These are phyloP conservation scores for Polypedilum pembai DNA, from an alignment of 1,140 invertebrate genomes.

Conservation along the genomic window DNA sequence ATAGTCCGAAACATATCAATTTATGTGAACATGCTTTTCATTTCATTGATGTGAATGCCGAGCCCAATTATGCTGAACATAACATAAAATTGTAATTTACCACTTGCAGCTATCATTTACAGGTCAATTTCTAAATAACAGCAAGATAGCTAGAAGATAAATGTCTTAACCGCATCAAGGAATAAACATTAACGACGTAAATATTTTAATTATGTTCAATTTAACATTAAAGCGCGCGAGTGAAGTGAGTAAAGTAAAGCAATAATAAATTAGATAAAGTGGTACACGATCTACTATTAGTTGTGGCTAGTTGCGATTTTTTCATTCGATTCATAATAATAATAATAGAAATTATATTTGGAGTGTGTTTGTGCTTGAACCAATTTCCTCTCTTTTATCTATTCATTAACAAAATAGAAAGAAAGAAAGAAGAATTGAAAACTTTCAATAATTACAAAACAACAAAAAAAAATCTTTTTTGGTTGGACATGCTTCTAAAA, in stretches of 20 bases:
- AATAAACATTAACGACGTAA: background rate
- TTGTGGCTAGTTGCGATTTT: background rate
- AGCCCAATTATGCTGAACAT: background rate
- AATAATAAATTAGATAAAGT: slow-evolving; percentile 19
- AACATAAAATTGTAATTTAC: slow-evolving; percentile 16
- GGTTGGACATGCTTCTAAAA: background rate
- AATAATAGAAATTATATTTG: slow-evolving; percentile 14
- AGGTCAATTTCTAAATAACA: background rate
- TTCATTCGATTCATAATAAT: background rate
- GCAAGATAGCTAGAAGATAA: no score
- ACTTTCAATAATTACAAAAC: background rate
- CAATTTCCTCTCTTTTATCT: no score
- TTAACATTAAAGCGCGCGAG: background rate
- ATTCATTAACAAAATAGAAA: no score
- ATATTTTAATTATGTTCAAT: slow-evolving; percentile 20
- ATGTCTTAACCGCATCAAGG: background rate
- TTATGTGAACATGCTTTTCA: background rate
- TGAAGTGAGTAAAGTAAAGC: slow-evolving; percentile 16
- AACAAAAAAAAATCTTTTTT: background rate
- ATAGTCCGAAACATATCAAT: background rate
- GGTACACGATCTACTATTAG: slow-evolving; percentile 25
- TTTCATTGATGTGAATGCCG: background rate
- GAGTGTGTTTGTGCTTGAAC: no score
- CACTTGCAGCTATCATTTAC: slow-evolving; percentile 11
- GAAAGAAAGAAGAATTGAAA: background rate